Percentiles rank a stretch among this genome's conserved stretches.
These are phyloP conservation scores for Phainopepla nitens DNA, from an alignment of 2,113 vertebrate genomes.

Conservation along the genomic window DNA sequence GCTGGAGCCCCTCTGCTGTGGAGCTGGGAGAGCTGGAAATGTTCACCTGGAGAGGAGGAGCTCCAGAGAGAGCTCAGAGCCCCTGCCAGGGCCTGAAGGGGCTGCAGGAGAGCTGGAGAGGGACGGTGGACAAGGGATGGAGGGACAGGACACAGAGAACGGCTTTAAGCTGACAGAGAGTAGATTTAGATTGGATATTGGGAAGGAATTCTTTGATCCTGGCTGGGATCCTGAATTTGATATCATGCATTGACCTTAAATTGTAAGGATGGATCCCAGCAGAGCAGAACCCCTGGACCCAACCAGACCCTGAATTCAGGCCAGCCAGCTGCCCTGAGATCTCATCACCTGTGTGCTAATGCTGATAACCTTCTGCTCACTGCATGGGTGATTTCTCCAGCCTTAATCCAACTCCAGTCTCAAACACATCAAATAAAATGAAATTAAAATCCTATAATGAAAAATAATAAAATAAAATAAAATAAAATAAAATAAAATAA, in stretches of 20 bases:
- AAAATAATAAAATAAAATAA: not conserved
- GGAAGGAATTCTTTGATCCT: not conserved
- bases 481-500: not conserved
- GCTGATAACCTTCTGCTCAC: not conserved
- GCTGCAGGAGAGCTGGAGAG: not conserved
- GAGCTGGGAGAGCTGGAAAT: not conserved
- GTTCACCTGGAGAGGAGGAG: not conserved
- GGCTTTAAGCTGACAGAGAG: not conserved
- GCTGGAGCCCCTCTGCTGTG: not conserved
- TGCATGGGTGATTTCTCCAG: not conserved
- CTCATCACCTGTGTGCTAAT: not conserved
- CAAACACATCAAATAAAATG: not conserved
- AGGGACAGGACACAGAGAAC: not conserved
- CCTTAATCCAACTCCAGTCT: not conserved
- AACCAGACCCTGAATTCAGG: not conserved
- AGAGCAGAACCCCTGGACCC: not conserved
- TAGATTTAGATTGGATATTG: not conserved
- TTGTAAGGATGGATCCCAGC: not conserved
- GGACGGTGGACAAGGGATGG: not conserved
- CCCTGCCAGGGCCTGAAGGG: accelerated
- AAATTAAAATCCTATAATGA: not conserved
- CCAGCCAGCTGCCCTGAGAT: not conserved
- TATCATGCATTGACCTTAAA: not conserved
- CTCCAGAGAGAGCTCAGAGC: not conserved
- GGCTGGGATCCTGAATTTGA: not conserved